Percentiles rank a stretch among this genome's conserved stretches.
phyloP scores from a whole-genome alignment of 2,888 invertebrate species.

The Diloba caeruleocephala region DNA sequence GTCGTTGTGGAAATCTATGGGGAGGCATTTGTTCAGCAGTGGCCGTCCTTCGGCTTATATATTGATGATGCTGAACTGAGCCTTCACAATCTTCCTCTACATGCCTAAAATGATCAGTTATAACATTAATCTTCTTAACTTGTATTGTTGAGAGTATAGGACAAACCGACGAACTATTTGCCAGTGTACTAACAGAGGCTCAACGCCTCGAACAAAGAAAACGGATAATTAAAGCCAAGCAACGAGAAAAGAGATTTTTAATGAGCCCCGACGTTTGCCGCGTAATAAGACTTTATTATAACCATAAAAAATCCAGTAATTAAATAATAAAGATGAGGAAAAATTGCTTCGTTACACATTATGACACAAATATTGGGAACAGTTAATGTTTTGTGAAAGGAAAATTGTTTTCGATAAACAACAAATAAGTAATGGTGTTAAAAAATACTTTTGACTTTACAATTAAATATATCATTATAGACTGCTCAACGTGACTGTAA shows the following conservation, averaged over 20 bases:
- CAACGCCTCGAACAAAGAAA: slow-evolving; percentile 81
- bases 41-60: too few relatives aligned
- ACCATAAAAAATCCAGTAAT: slow-evolving; percentile 75
- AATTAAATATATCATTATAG: too few relatives aligned
- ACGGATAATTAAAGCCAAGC: slow-evolving; percentile 87
- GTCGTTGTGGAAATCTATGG: too few relatives aligned
- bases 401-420: slow-evolving; percentile 15
- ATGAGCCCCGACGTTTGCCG: slow-evolving; percentile 81
- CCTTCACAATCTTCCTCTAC: background rate
- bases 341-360: slow-evolving; percentile 42
- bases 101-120: slow-evolving; percentile 32
- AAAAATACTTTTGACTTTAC: too few relatives aligned
- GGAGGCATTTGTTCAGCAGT: too few relatives aligned
- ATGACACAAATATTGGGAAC: slow-evolving; percentile 31
- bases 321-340: slow-evolving; percentile 66
- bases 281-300: slow-evolving; percentile 84
- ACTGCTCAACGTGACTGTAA: too few relatives aligned
- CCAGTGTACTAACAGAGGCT: slow-evolving; percentile 70
- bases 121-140: slow-evolving; percentile 46
- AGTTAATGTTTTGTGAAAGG: slow-evolving; percentile 18
- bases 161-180: slow-evolving; percentile 69
- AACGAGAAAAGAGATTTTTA: slow-evolving; percentile 85
- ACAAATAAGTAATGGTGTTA: background rate
- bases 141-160: slow-evolving; percentile 54
- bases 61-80: too few relatives aligned